Conservation (phyloP, 2,888 invertebrate genomes). For the Entomobrya multifasciata region DNA sequence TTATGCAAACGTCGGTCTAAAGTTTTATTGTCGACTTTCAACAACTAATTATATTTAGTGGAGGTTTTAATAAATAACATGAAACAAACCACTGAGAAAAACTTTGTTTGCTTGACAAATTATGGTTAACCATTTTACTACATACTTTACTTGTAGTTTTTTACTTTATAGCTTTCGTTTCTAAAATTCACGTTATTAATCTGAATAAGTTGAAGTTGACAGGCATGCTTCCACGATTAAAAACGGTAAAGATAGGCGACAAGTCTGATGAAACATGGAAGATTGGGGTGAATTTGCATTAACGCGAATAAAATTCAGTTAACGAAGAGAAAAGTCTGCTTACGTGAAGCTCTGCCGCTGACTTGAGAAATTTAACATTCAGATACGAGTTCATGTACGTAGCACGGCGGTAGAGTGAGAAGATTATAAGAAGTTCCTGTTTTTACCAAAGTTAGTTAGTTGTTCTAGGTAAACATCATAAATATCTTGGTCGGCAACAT, state of each 20-base stretch:
- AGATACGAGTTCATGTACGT: too few relatives aligned
- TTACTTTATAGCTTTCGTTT: neutral
- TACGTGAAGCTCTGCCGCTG: neutral
- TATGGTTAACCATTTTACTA: conserved; percentile 4
- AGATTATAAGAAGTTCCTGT: neutral
- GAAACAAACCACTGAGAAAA: neutral
- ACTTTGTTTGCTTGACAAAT: conserved; percentile 7
- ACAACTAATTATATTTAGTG: neutral
- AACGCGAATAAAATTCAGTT: conserved; percentile 39
- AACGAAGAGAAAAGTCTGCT: conserved; percentile 21
- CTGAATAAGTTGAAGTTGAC: conserved; percentile 18
- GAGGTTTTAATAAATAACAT: neutral
- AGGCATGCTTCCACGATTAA: neutral
- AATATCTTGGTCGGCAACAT: neutral
- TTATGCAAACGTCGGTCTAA: too few relatives aligned
- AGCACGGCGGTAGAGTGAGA: too few relatives aligned
- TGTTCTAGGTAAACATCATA: neutral
- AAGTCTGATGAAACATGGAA: too few relatives aligned
- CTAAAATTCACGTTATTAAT: neutral
- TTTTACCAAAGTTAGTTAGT: too few relatives aligned
- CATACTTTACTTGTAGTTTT: neutral
- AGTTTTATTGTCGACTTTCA: too few relatives aligned
- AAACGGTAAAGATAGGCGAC: too few relatives aligned
- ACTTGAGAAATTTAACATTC: neutral
- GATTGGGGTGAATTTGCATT: conserved; percentile 16